phyloP scores from a whole-genome alignment of 2,113 vertebrate species.

The Neolamprologus hecqui region DNA sequence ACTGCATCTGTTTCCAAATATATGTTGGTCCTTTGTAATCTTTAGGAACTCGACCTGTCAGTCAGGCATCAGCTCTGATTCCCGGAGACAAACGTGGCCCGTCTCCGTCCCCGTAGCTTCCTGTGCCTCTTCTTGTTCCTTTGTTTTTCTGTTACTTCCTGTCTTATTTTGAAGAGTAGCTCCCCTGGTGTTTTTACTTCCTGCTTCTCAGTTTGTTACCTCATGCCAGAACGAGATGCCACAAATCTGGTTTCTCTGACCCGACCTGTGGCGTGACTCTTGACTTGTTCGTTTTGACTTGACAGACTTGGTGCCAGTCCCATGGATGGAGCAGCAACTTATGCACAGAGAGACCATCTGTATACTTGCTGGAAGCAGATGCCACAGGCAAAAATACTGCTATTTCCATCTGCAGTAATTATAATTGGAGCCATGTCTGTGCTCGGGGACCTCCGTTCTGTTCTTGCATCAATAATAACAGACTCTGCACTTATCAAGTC shows the following conservation, averaged over 20 bases:
- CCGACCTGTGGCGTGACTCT: neutral
- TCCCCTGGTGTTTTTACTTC: neutral
- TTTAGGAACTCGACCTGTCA: neutral
- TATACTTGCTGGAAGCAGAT: neutral
- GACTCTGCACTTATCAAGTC: neutral
- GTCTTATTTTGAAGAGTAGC: neutral
- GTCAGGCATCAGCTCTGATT: neutral
- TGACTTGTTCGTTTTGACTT: neutral
- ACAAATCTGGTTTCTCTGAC: neutral
- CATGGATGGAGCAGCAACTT: neutral
- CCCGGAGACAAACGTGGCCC: accelerated
- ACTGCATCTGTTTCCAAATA: neutral
- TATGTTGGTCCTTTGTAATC: neutral
- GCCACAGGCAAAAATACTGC: neutral
- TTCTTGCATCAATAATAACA: neutral
- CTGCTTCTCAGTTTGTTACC: neutral
- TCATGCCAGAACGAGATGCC: too few relatives aligned
- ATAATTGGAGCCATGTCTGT: neutral
- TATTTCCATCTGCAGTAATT: neutral
- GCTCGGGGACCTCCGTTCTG: neutral
- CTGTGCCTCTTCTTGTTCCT: accelerated
- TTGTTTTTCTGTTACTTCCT: neutral
- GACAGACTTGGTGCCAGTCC: neutral
- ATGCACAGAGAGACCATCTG: neutral
- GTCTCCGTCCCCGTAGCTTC: neutral